Evolutionary conservation across 2,888 invertebrate species (phyloP), one percentile per base, ranked within the genome.

Genomic region (Halocaridina rubra): DNA sequence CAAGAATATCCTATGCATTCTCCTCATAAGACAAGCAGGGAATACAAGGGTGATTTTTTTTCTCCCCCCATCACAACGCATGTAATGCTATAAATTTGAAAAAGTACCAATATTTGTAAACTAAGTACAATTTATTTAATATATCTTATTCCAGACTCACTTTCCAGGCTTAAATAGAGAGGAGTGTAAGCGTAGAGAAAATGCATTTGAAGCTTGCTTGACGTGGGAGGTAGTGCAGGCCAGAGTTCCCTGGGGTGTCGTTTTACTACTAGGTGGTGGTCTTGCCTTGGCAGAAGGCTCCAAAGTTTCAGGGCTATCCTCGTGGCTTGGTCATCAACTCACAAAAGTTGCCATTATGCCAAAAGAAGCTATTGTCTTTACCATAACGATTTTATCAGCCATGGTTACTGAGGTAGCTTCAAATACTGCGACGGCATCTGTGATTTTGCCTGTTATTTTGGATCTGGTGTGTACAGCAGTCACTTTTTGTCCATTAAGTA

Each of bases 261-360:
- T 97, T 30, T 94, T 97, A 89, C 93, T 97, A 75, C 93, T 97
- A 77, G 96, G 97, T 69, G 97, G 97, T 33, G 97, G 97, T 0
- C 97, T 97, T 91, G 97, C 97, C 0, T 92, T 98, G 85, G 97
- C 98, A 0, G 95, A 95, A 88, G 97, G 96, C 86, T 95, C 96
- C 89, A 94, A 95, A 89, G 93, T 92, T 8, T 96, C 96, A 0
- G 84, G 91, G 3, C 88, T 91, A 1, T 91, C 91, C 0, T 85
- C 88, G 13, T 89, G 89, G 88, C 89, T 91, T 24, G 90, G 91
- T 1, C 86, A 89, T 1, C 89, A 90, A 71, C 89, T 91, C 88
- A 78, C 86, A 3, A 87, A 88, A 19, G 86, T 91, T n/a, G 89
- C 89, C 16, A 87, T 89, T 75, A 89, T 90, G 82, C 89, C 89